phyloP scores from a whole-genome alignment of 2,113 vertebrate genomes.

The Puntigrus tetrazona region DNA sequence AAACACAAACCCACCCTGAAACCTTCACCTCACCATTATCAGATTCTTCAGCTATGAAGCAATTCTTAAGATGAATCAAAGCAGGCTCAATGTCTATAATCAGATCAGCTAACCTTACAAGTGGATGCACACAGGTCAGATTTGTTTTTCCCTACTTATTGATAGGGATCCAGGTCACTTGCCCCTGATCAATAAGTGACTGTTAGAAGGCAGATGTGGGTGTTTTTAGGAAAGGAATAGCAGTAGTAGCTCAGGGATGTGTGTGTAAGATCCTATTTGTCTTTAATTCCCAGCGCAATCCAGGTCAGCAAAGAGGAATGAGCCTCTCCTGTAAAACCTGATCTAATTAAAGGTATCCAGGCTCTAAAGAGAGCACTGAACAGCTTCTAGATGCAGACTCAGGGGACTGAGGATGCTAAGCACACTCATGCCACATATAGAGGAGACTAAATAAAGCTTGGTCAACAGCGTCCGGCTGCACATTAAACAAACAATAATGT shows the following conservation, averaged over 20 bases:
- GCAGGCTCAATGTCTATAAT: conserved; percentile 55
- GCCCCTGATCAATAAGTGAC: conserved; percentile 67
- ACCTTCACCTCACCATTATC: conserved; percentile 58
- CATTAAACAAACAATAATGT: conserved; percentile 28
- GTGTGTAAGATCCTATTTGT: conserved; percentile 53
- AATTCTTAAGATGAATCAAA: conserved; percentile 59
- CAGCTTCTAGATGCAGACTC: conserved; percentile 71
- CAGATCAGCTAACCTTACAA: conserved; percentile 58
- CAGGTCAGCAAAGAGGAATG: conserved; percentile 76
- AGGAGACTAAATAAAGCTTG: conserved; percentile 50
- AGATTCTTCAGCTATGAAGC: conserved; percentile 39
- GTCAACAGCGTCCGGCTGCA: neutral
- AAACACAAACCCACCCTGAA: conserved; percentile 61
- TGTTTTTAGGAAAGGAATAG: neutral
- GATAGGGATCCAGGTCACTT: conserved; percentile 41
- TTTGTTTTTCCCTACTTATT: conserved; percentile 56
- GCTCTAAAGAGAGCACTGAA: conserved; percentile 61
- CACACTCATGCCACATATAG: conserved; percentile 58
- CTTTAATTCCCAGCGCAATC: conserved; percentile 71
- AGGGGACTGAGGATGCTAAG: conserved; percentile 66
- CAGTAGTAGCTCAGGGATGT: neutral
- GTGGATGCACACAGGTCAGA: conserved; percentile 41
- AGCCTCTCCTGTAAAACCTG: conserved; percentile 73
- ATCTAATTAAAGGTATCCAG: conserved; percentile 75
- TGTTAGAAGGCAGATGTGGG: conserved; percentile 55